Conservation (phyloP, 2,888 invertebrate species). For the Zaprionus bogoriensis region DNA sequence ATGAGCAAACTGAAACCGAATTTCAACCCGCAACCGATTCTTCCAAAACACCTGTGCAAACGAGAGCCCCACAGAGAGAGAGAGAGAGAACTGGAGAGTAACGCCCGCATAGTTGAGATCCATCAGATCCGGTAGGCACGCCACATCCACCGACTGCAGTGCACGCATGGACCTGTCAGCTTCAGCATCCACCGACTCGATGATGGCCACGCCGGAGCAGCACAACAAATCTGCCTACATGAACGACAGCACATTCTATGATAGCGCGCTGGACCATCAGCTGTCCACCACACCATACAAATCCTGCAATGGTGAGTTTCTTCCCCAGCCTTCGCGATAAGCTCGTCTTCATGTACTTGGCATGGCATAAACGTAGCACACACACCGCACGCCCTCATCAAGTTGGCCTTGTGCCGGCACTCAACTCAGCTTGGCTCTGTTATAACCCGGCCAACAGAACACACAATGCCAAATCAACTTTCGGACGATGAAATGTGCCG, state of each 20-base stretch:
- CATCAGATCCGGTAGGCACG: not conserved
- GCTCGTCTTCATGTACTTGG: too few relatives aligned
- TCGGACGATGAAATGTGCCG: not conserved
- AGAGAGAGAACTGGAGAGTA: not conserved
- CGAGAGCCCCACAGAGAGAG: not conserved
- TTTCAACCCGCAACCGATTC: slow-evolving; percentile 66
- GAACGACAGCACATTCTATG: slow-evolving; percentile 73
- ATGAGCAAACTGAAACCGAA: slow-evolving; percentile 57
- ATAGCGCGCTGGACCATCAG: slow-evolving; percentile 79
- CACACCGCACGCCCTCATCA: too few relatives aligned
- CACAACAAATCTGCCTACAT: slow-evolving; percentile 42
- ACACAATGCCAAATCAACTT: not conserved
- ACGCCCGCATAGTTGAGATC: not conserved
- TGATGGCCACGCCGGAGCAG: slow-evolving; percentile 42
- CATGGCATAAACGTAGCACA: too few relatives aligned
- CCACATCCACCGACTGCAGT: slow-evolving; percentile 34
- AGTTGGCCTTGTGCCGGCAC: not conserved
- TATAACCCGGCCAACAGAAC: not conserved
- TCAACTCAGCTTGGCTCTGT: not conserved
- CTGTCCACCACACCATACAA: slow-evolving; percentile 63
- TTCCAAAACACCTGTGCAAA: slow-evolving; percentile 65
- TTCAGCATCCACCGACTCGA: slow-evolving; percentile 52
- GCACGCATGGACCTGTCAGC: slow-evolving; percentile 59
- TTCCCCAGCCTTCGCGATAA: too few relatives aligned
- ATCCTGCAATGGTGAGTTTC: slow-evolving; percentile 76